These are phyloP conservation scores for Erythrocercus mccallii DNA, from an alignment of 2,113 vertebrate species.

Conservation along the genomic window DNA sequence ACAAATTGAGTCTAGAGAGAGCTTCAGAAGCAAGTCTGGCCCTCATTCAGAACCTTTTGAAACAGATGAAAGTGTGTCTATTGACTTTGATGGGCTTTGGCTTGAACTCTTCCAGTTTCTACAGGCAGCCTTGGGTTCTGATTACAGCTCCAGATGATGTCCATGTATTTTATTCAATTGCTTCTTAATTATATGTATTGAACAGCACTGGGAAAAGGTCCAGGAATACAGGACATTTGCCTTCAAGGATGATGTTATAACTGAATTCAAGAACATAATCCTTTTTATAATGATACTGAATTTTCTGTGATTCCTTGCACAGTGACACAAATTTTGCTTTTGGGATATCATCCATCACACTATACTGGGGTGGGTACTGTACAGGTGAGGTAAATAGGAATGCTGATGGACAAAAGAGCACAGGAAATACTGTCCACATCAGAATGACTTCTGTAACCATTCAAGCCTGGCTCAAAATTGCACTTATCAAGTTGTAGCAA, in stretches of 20 bases:
- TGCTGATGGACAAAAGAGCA: background rate
- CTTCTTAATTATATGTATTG: background rate
- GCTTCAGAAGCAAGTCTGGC: background rate
- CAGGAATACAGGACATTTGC: background rate
- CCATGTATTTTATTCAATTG: background rate
- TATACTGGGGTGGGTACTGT: background rate
- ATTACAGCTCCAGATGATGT: background rate
- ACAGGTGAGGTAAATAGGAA: background rate
- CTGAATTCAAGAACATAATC: background rate
- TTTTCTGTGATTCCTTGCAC: background rate
- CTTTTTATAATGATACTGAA: background rate
- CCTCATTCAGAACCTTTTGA: background rate
- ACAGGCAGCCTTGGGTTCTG: background rate
- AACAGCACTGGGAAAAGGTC: background rate
- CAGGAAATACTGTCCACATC: background rate
- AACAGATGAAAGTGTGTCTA: background rate
- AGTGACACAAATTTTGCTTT: background rate
- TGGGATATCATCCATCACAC: background rate
- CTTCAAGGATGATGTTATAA: background rate
- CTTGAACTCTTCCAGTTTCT: background rate
- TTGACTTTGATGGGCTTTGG: background rate
- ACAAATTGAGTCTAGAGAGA: constrained; percentile 12
- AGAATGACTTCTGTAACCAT: background rate
- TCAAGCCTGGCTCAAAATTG: background rate
- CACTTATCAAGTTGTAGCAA: background rate